These are phyloP conservation scores for Antedon mediterranea DNA, from an alignment of 53 echinoderm and acorn worm genomes.

Conservation along the genomic window DNA sequence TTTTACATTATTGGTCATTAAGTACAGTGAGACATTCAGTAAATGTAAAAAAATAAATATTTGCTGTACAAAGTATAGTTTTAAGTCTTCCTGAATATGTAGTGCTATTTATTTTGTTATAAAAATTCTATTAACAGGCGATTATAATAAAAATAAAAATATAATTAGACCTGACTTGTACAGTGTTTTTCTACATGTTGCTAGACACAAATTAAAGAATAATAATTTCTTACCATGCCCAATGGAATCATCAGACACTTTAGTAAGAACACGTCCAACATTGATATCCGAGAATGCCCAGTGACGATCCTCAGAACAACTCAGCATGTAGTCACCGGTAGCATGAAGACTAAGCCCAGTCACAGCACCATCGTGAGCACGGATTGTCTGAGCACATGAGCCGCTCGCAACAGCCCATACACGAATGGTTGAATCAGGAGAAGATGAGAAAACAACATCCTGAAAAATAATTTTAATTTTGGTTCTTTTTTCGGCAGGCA, in stretches of 20 bases:
- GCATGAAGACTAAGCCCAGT: conserved; percentile 95
- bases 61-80: no score
- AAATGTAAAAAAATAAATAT: no score
- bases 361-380: conserved; percentile 86
- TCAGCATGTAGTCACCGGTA: conserved; percentile 90
- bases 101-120: neutral
- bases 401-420: conserved; percentile 84
- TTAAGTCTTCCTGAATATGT: no score
- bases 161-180: no score
- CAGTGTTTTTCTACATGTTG: no score
- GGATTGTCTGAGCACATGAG: conserved; percentile 90
- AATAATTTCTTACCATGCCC: conserved; percentile 53
- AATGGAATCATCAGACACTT: conserved; percentile 89
- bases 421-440: conserved; percentile 85
- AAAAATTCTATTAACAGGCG: no score
- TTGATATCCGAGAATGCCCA: conserved; percentile 98
- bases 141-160: no score
- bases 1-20: no score
- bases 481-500: no score
- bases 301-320: conserved; percentile 95
- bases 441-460: conserved; percentile 95
- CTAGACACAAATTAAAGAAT: neutral
- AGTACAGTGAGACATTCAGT: no score
- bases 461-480: conserved; percentile 6
- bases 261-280: conserved; percentile 82